Conservation (phyloP, 2,797 vertebrate genomes). For the Graptemys geographica region DNA sequence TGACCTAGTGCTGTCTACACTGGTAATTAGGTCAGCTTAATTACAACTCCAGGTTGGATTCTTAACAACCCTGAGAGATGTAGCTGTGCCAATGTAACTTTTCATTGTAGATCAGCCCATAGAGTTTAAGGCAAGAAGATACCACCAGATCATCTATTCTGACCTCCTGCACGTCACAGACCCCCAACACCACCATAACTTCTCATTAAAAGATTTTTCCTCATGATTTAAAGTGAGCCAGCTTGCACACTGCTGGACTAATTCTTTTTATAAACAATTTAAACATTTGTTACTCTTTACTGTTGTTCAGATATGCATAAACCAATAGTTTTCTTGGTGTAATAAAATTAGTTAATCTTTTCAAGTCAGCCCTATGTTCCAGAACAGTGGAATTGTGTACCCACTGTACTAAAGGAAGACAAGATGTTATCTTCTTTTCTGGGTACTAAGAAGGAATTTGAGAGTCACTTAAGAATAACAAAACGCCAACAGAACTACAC, state of each 20-base stretch:
- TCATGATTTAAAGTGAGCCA: neutral
- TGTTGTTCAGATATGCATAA: neutral
- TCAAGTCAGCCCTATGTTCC: slow-evolving; percentile 21
- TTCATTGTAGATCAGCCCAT: neutral
- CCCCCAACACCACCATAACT: neutral
- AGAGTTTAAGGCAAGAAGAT: neutral
- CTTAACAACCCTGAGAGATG: neutral
- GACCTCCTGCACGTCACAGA: neutral
- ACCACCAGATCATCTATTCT: neutral
- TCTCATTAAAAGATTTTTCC: neutral
- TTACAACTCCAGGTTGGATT: neutral
- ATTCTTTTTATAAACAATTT: slow-evolving; percentile 17
- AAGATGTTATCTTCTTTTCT: slow-evolving; percentile 1
- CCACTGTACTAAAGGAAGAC: neutral
- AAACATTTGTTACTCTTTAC: slow-evolving; percentile 38
- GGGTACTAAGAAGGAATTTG: neutral
- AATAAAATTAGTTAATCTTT: slow-evolving; percentile 58
- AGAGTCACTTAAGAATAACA: neutral
- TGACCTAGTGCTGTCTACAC: neutral
- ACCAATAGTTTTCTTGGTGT: slow-evolving; percentile 42
- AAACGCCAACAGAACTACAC: neutral
- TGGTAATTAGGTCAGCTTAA: neutral
- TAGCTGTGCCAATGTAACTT: neutral
- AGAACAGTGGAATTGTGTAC: slow-evolving; percentile 22
- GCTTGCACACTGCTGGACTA: neutral